Conservation (phyloP, 2,797 vertebrate species). For the Mormyrops attenuatus region DNA sequence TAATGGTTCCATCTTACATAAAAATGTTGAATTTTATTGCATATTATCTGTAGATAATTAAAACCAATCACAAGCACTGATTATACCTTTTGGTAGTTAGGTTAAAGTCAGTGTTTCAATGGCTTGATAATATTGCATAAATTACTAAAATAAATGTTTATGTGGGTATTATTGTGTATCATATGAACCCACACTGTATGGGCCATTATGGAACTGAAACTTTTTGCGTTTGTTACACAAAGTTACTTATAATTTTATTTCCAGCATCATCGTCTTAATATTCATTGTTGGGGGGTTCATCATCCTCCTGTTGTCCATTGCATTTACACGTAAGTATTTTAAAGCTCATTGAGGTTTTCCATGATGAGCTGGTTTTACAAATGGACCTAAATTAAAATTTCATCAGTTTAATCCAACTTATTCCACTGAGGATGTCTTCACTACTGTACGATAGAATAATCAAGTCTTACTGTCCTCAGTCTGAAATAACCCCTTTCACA, state of each 20-base stretch:
- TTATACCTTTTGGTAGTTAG: neutral
- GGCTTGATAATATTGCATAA: neutral
- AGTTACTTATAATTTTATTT: neutral
- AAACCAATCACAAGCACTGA: neutral
- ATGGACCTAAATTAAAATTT: neutral
- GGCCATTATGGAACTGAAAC: neutral
- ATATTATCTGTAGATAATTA: neutral
- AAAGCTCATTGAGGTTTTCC: neutral
- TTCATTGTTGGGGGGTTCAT: conserved; percentile 44
- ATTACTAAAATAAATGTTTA: neutral
- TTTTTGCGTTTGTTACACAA: neutral
- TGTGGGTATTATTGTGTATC: neutral
- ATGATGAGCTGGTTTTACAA: neutral
- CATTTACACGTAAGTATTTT: conserved; percentile 53
- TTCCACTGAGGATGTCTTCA: neutral
- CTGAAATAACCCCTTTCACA: neutral
- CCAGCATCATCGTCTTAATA: conserved; percentile 58
- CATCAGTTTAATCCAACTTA: neutral
- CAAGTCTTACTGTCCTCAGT: neutral
- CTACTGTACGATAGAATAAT: neutral
- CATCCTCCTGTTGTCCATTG: conserved; percentile 52
- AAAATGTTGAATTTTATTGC: neutral
- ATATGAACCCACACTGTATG: neutral
- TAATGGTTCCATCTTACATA: neutral
- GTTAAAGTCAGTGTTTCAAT: neutral